Evolutionary conservation across 2,797 vertebrate genomes (phyloP).

Genomic region (Lycodopsis pacificus): DNA sequence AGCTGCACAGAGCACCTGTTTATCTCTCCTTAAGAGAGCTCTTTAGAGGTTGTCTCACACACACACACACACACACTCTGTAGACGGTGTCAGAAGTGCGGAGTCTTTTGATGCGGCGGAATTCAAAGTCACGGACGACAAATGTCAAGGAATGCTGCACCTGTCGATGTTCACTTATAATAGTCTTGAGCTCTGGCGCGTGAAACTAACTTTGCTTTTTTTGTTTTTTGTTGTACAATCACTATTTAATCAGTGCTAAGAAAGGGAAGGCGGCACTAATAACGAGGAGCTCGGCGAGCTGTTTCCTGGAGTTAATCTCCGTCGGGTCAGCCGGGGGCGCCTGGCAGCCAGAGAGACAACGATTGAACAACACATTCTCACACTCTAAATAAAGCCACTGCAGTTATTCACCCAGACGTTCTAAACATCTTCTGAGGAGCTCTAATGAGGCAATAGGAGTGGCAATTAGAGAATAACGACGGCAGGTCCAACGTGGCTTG

Average conservation of each 20-base stretch:
- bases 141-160: not conserved
- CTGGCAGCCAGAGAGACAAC: slow-evolving; percentile 51
- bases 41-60: slow-evolving; percentile 47
- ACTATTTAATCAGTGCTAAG: slow-evolving; percentile 65
- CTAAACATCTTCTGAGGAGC: slow-evolving; percentile 31
- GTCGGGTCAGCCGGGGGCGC: slow-evolving; percentile 36
- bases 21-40: slow-evolving; percentile 62
- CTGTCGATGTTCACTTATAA: slow-evolving; percentile 38
- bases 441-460: slow-evolving; percentile 52
- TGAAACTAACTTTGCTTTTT: slow-evolving; percentile 65
- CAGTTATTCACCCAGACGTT: slow-evolving; percentile 43
- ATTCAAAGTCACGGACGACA: slow-evolving; percentile 38
- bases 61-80: slow-evolving; percentile 17
- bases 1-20: slow-evolving; percentile 75
- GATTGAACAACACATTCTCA: slow-evolving; percentile 44
- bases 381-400: slow-evolving; percentile 53
- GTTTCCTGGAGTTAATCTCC: slow-evolving; percentile 59
- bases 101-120: slow-evolving; percentile 33
- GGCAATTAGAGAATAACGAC: slow-evolving; percentile 51
- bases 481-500: not conserved
- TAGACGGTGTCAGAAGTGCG: slow-evolving; percentile 17
- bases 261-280: slow-evolving; percentile 43
- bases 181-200: slow-evolving; percentile 55
- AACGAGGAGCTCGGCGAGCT: slow-evolving; percentile 41
- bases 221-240: slow-evolving; percentile 60